phyloP scores from a whole-genome alignment of 2,888 invertebrate species.

The Melinaea menophilus region DNA sequence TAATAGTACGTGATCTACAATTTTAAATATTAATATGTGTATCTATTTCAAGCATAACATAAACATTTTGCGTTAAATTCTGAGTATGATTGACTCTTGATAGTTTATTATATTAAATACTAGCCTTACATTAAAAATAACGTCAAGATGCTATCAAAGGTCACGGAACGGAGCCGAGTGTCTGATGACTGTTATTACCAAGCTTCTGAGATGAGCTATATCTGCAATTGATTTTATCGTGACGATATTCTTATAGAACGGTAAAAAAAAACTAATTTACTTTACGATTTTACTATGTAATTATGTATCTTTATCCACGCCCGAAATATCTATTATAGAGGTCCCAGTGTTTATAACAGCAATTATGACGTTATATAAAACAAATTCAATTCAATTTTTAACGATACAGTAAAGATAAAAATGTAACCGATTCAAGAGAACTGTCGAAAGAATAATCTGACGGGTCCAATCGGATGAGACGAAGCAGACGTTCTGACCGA shows the following conservation, averaged over 20 bases:
- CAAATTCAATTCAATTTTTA: slow-evolving; percentile 20
- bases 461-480: slow-evolving; percentile 56
- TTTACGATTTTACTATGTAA: slow-evolving; percentile 37
- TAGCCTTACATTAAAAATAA: slow-evolving; percentile 5
- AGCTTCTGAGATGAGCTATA: slow-evolving; percentile 59
- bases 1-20: no score
- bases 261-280: slow-evolving; percentile 23
- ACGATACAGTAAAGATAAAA: slow-evolving; percentile 9
- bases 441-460: slow-evolving; percentile 69
- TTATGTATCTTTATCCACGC: slow-evolving; percentile 48
- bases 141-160: slow-evolving; percentile 9
- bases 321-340: slow-evolving; percentile 50
- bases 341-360: slow-evolving; percentile 13
- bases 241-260: slow-evolving; percentile 59
- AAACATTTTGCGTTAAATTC: no score
- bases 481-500: slow-evolving; percentile 61
- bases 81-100: no score
- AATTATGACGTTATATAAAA: slow-evolving; percentile 22
- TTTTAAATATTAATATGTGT: no score
- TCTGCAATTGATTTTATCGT: slow-evolving; percentile 70
- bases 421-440: slow-evolving; percentile 26
- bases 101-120: no score
- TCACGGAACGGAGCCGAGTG: slow-evolving; percentile 26
- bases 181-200: slow-evolving; percentile 59
- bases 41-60: no score